Percentiles rank a stretch among this genome's conserved stretches.
Evolutionary conservation across 2,888 invertebrate genomes (phyloP).

Genomic region (Lepidonotus clava): DNA sequence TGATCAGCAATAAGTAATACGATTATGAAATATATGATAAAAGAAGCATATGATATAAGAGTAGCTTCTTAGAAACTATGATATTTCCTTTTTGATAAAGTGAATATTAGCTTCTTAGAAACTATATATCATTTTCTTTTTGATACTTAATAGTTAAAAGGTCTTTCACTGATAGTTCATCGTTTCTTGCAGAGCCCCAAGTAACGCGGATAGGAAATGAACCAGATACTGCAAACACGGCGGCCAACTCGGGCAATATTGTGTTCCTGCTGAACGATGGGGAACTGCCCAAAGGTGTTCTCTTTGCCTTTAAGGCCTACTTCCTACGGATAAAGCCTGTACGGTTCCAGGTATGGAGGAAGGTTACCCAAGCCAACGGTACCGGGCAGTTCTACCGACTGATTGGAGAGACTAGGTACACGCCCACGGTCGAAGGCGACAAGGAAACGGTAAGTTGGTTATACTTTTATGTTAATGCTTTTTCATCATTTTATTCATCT

Average conservation of each 20-base stretch:
- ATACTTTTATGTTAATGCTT: no score
- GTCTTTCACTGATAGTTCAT: no score
- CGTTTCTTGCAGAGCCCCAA: not conserved
- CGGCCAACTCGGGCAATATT: not conserved
- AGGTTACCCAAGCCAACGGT: not conserved
- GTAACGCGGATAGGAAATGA: not conserved
- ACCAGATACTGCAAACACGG: not conserved
- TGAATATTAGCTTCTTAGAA: no score
- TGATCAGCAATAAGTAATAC: no score
- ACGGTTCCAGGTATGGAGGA: constrained; percentile 31
- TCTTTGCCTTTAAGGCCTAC: constrained; percentile 18
- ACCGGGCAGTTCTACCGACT: not conserved
- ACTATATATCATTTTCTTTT: no score
- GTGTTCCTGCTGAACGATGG: not conserved
- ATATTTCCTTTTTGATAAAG: no score
- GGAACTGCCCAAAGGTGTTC: not conserved
- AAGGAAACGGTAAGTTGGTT: constrained; percentile 4
- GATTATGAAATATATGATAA: no score
- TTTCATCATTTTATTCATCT: not conserved
- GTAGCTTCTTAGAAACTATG: no score
- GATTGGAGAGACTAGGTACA: not conserved
- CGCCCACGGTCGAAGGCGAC: not conserved
- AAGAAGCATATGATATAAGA: no score
- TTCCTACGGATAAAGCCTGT: not conserved
- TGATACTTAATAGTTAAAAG: no score